phyloP scores from a whole-genome alignment of 2,888 invertebrate genomes.

The Masnerella sp. region DNA sequence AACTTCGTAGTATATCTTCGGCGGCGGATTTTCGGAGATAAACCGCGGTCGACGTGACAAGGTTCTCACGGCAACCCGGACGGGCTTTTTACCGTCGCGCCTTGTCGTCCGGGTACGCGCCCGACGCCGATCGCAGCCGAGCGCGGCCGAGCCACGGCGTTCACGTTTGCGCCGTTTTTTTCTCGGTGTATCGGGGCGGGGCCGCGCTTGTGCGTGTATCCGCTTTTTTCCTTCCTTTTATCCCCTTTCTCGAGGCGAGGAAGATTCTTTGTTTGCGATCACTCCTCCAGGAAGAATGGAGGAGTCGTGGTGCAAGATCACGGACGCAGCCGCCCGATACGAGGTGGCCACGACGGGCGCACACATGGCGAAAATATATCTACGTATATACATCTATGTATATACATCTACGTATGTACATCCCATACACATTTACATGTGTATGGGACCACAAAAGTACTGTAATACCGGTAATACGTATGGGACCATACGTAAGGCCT shows the following conservation, averaged over 20 bases:
- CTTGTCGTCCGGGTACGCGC: conserved; percentile 19
- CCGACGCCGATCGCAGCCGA: conserved; percentile 46
- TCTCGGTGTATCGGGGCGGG: conserved; percentile 76
- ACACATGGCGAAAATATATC: background rate
- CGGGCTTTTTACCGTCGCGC: conserved; percentile 16
- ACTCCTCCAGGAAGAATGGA: conserved; percentile 70
- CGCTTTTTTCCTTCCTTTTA: conserved; percentile 70
- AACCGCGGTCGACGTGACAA: conserved; percentile 27
- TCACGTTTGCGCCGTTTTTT: conserved; percentile 73
- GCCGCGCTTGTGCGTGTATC: conserved; percentile 78
- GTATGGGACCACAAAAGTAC: too few species aligned
- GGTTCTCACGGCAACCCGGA: conserved; percentile 41
- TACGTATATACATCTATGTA: too few species aligned
- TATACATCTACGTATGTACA: conserved; percentile 2
- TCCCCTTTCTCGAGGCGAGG: conserved; percentile 70
- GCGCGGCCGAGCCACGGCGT: conserved; percentile 59
- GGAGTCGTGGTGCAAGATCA: conserved; percentile 61
- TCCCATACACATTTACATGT: background rate
- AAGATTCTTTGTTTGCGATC: conserved; percentile 77
- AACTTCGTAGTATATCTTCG: conserved; percentile 44
- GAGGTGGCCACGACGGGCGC: conserved; percentile 53
- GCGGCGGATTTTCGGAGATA: conserved; percentile 32
- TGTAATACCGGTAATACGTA: too few species aligned
- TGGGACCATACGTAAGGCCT: conserved; percentile 42
- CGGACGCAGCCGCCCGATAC: conserved; percentile 57